Percentiles rank a stretch among this genome's conserved stretches.
phyloP scores from a whole-genome alignment of 2,888 invertebrate genomes.

The Dasypogon diadema region DNA sequence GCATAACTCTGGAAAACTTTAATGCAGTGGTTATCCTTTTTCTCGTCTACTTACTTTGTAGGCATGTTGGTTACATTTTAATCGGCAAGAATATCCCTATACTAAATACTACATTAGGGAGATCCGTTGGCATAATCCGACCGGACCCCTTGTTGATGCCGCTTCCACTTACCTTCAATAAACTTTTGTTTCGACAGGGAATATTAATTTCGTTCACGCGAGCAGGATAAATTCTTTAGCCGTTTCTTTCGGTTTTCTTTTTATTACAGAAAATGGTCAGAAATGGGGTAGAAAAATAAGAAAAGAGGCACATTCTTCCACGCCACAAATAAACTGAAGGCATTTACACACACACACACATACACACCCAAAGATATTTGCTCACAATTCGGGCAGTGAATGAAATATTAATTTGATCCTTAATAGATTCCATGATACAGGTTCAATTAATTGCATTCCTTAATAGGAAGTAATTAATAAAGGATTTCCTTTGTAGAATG shows the following conservation, averaged over 20 bases:
- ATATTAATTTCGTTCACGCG: neutral
- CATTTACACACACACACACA: neutral
- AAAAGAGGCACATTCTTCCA: conserved; percentile 4
- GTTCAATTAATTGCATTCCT: conserved; percentile 49
- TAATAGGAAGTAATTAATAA: conserved; percentile 48
- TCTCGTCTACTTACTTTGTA: too few species aligned
- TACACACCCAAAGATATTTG: neutral
- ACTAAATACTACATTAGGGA: too few species aligned
- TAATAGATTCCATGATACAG: conserved; percentile 34
- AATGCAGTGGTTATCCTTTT: too few species aligned
- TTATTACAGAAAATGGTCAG: neutral
- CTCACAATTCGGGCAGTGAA: neutral
- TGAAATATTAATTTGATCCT: conserved; percentile 47
- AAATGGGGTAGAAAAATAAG: neutral
- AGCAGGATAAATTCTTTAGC: neutral
- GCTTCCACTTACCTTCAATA: too few species aligned
- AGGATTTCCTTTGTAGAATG: conserved; percentile 15
- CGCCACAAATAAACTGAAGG: conserved; percentile 25
- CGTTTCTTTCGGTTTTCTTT: neutral
- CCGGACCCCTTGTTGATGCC: too few species aligned
- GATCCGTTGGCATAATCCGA: too few species aligned
- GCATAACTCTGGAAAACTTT: too few species aligned
- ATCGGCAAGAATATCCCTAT: too few species aligned
- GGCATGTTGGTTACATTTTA: too few species aligned
- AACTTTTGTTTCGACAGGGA: neutral